phyloP scores from a whole-genome alignment of 1,140 invertebrate species.

The Bradynema listronoti region DNA sequence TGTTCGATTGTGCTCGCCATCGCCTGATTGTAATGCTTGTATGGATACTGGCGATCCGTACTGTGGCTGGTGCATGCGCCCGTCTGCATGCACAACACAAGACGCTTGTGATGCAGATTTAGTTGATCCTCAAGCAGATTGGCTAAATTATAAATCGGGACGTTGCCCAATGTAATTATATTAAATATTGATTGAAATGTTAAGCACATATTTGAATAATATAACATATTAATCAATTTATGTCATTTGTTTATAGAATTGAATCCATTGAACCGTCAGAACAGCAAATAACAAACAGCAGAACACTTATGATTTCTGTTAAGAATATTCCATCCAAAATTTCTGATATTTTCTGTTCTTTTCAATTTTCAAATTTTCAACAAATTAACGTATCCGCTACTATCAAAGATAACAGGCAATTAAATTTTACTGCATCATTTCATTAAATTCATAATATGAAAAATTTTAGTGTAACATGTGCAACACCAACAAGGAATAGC shows the following conservation, averaged over 20 bases:
- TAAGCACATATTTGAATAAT: neutral
- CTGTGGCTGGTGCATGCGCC: conserved; percentile 53
- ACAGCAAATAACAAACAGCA: conserved; percentile 52
- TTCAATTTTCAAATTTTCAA: conserved; percentile 39
- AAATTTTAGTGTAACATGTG: conserved; percentile 38
- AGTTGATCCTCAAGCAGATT: conserved; percentile 38
- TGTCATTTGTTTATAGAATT: conserved; percentile 38
- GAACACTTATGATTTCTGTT: conserved; percentile 42
- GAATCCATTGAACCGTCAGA: conserved; percentile 46
- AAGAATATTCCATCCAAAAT: conserved; percentile 43
- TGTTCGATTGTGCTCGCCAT: conserved; percentile 36
- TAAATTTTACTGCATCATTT: conserved; percentile 12
- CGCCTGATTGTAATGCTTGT: conserved; percentile 43
- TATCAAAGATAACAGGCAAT: conserved; percentile 22
- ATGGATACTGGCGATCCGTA: conserved; percentile 49
- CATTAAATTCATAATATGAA: neutral
- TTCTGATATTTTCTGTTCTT: conserved; percentile 35
- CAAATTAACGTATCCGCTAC: conserved; percentile 33
- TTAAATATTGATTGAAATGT: conserved; percentile 6
- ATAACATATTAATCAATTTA: no score
- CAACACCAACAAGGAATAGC: conserved; percentile 33
- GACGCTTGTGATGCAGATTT: conserved; percentile 30
- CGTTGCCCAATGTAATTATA: conserved; percentile 42
- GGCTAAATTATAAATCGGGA: conserved; percentile 54
- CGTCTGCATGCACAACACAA: conserved; percentile 30